Conservation (phyloP, 2,888 invertebrate species). For the Erpobdella octoculata region DNA sequence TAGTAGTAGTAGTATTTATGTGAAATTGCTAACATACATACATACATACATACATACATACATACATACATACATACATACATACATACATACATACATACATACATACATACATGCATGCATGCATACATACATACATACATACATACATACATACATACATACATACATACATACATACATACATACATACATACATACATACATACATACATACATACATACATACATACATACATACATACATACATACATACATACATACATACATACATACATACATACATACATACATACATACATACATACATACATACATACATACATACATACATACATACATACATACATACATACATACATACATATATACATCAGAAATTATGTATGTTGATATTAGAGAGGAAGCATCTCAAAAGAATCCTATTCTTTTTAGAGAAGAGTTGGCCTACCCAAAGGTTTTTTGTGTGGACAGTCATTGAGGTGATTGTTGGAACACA, state of each 20-base stretch:
- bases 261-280: slow-evolving; percentile 20
- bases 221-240: slow-evolving; percentile 19
- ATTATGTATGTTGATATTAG: no score
- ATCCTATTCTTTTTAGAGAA: no score
- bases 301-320: slow-evolving; percentile 27
- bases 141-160: slow-evolving; percentile 1
- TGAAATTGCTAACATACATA: no score
- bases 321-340: slow-evolving; percentile 28
- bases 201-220: slow-evolving; percentile 18
- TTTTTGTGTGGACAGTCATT: no score
- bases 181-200: slow-evolving; percentile 3
- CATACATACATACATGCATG: no score
- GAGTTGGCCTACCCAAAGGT: no score
- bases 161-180: slow-evolving; percentile 4
- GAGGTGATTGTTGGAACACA: no score
- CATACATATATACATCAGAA: background rate
- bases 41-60: no score
- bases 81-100: no score
- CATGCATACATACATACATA: no score
- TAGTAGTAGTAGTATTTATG: slow-evolving; percentile 23
- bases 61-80: no score
- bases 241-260: slow-evolving; percentile 18
- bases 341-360: slow-evolving; percentile 18
- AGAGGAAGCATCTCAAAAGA: no score
- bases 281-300: slow-evolving; percentile 28